Conservation (phyloP, 2,797 vertebrate species). For the Cygnus olor region DNA sequence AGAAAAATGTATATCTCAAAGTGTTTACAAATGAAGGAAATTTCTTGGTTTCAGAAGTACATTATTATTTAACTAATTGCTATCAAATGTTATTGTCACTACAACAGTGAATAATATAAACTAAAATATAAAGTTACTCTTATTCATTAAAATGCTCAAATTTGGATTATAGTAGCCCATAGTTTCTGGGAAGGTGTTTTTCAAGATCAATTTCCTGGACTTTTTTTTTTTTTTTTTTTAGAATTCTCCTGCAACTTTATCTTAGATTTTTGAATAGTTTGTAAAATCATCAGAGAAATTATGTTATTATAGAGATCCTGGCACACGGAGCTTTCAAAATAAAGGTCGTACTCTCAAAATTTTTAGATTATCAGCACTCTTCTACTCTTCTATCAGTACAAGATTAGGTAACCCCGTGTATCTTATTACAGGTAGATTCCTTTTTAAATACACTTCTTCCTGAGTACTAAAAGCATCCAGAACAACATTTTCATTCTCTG, state of each 20-base stretch:
- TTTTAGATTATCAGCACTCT: neutral
- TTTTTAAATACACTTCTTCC: neutral
- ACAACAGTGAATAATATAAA: neutral
- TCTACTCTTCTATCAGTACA: neutral
- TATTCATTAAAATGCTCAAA: neutral
- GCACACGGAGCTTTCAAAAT: neutral
- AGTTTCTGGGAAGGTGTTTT: neutral
- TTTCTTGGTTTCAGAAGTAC: neutral
- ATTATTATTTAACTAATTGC: neutral
- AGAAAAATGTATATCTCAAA: neutral
- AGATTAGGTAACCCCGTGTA: neutral
- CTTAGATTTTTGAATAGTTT: neutral
- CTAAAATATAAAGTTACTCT: neutral
- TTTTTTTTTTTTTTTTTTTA: neutral
- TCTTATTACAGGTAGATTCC: neutral
- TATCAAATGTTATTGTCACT: neutral
- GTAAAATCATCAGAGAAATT: neutral
- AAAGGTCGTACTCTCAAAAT: neutral
- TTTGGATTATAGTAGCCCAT: neutral
- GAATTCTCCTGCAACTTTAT: neutral
- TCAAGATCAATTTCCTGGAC: neutral
- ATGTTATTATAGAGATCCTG: neutral
- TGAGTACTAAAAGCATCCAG: neutral
- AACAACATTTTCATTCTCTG: neutral
- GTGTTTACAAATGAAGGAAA: neutral